Evolutionary conservation across 2,797 vertebrate genomes (phyloP).

Genomic region (Sciaenops ocellatus): DNA sequence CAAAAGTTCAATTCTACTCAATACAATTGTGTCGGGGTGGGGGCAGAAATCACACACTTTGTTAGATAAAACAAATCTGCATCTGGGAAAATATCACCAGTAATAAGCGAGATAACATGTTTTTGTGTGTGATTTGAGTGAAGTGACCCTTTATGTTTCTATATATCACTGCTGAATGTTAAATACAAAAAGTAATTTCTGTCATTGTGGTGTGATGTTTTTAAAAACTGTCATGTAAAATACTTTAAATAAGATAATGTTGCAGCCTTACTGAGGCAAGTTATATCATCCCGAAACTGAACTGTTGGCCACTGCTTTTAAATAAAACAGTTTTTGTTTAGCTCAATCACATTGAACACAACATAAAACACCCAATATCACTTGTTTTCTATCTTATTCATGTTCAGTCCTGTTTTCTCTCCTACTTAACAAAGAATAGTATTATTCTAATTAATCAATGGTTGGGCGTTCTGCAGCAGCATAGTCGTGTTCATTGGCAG

Average conservation of each 20-base stretch:
- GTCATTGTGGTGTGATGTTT: not conserved
- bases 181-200: not conserved
- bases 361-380: not conserved
- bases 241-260: not conserved
- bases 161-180: not conserved
- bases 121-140: not conserved
- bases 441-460: not conserved
- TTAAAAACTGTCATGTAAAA: not conserved
- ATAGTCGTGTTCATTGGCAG: not conserved
- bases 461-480: not conserved
- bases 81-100: not conserved
- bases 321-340: not conserved
- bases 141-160: not conserved
- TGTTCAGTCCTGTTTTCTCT: slow-evolving; percentile 12
- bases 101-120: not conserved
- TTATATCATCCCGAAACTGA: not conserved
- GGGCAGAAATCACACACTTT: not conserved
- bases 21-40: not conserved
- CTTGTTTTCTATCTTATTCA: not conserved
- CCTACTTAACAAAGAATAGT: too few species aligned
- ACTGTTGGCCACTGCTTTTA: not conserved
- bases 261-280: not conserved
- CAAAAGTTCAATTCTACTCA: not conserved
- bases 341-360: not conserved
- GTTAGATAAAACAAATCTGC: not conserved